Evolutionary conservation across 2,797 vertebrate species (phyloP).

Genomic region (Eupleurogrammus muticus): DNA sequence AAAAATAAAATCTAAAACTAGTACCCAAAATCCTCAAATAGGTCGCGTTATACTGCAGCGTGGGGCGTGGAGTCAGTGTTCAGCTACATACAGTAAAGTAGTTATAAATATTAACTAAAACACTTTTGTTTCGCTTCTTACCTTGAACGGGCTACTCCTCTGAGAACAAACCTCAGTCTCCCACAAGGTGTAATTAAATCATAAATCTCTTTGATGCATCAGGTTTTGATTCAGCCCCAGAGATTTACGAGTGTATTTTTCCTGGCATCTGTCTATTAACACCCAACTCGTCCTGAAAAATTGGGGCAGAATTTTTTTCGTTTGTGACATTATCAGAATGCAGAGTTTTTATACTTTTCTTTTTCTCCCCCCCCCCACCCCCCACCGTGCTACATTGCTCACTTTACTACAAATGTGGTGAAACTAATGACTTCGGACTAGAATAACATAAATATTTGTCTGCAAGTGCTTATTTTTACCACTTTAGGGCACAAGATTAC

Average conservation of each 20-base stretch:
- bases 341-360: slow-evolving; percentile 23
- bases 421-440: slow-evolving; percentile 45
- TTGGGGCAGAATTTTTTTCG: slow-evolving; percentile 25
- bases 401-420: slow-evolving; percentile 38
- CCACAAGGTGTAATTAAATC: slow-evolving; percentile 62
- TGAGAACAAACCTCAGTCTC: slow-evolving; percentile 48
- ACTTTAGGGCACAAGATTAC: slow-evolving; percentile 26
- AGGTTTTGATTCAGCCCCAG: slow-evolving; percentile 53
- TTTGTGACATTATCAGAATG: slow-evolving; percentile 32
- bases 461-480: slow-evolving; percentile 33
- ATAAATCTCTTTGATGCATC: slow-evolving; percentile 73
- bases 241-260: slow-evolving; percentile 65
- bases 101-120: slow-evolving; percentile 52
- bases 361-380: background rate
- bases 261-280: slow-evolving; percentile 51
- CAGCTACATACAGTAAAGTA: slow-evolving; percentile 48
- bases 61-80: slow-evolving; percentile 40
- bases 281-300: slow-evolving; percentile 32
- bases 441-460: slow-evolving; percentile 6
- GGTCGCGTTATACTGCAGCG: slow-evolving; percentile 55
- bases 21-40: slow-evolving; percentile 71
- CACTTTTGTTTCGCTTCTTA: slow-evolving; percentile 46
- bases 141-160: slow-evolving; percentile 54
- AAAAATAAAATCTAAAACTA: slow-evolving; percentile 54
- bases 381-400: slow-evolving; percentile 10